Conservation (phyloP, 2,113 vertebrate genomes). For the Actenoides lindsayi region DNA sequence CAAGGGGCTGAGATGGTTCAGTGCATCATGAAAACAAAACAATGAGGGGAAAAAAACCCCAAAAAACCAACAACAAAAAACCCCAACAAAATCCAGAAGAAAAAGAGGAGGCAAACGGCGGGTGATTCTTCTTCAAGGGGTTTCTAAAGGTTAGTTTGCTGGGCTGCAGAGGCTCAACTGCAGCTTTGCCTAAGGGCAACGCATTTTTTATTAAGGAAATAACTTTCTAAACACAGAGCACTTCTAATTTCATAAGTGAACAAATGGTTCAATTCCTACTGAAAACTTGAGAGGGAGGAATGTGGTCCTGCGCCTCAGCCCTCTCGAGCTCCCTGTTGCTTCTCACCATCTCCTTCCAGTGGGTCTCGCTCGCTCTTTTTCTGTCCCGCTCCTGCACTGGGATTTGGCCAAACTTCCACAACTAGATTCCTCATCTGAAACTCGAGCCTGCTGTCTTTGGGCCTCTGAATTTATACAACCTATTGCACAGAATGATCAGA, state of each 20-base stretch:
- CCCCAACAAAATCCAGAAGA: background rate
- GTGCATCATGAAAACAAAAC: background rate
- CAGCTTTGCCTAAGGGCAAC: slow-evolving; percentile 20
- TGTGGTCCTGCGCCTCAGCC: background rate
- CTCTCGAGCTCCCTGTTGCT: background rate
- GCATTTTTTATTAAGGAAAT: slow-evolving; percentile 37
- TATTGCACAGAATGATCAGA: slow-evolving; percentile 41
- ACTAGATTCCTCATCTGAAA: slow-evolving; percentile 56
- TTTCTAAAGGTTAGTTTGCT: background rate
- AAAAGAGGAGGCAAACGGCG: background rate
- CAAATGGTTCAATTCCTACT: slow-evolving; percentile 45
- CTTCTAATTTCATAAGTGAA: slow-evolving; percentile 37
- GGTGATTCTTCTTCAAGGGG: background rate
- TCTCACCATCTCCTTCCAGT: background rate
- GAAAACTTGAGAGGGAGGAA: background rate
- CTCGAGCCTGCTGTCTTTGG: slow-evolving; percentile 39
- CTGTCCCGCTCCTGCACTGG: background rate
- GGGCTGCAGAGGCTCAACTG: background rate
- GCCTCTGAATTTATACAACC: slow-evolving; percentile 59
- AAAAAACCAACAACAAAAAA: background rate
- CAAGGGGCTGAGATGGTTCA: background rate
- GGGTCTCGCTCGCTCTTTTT: background rate
- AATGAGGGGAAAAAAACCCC: background rate
- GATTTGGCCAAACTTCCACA: slow-evolving; percentile 45
- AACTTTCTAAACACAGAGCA: slow-evolving; percentile 38